Evolutionary conservation across 1,140 invertebrate species (phyloP).

Genomic region (Scaptomyza montana): DNA sequence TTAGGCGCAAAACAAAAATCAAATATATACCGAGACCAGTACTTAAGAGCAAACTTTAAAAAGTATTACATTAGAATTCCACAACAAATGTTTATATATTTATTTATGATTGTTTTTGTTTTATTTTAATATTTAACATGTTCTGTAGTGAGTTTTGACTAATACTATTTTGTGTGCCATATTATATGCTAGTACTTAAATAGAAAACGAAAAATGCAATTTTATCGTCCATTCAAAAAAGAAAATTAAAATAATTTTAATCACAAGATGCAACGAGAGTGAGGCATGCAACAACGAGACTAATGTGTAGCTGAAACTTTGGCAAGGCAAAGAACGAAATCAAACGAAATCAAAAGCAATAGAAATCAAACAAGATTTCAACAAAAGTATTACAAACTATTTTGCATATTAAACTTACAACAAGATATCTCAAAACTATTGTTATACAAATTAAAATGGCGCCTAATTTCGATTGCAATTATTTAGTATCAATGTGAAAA

Average conservation of each 20-base stretch:
- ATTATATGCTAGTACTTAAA: slow-evolving; percentile 40
- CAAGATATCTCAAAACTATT: slow-evolving; percentile 4
- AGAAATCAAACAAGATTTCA: slow-evolving; percentile 24
- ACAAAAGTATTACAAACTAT: slow-evolving; percentile 11
- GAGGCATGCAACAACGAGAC: slow-evolving; percentile 54
- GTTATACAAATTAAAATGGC: slow-evolving; percentile 14
- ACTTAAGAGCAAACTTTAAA: slow-evolving; percentile 71
- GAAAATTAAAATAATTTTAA: slow-evolving; percentile 11
- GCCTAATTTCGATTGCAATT: slow-evolving; percentile 44
- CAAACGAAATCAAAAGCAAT: slow-evolving; percentile 35
- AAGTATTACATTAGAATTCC: slow-evolving; percentile 82
- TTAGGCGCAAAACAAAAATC: neutral
- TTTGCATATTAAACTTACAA: slow-evolving; percentile 3
- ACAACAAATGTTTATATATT: slow-evolving; percentile 33
- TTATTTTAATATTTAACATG: slow-evolving; percentile 62
- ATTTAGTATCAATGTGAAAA: slow-evolving; percentile 30
- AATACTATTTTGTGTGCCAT: slow-evolving; percentile 76
- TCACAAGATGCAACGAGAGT: slow-evolving; percentile 41
- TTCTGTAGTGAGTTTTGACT: slow-evolving; percentile 77
- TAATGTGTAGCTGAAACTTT: slow-evolving; percentile 29
- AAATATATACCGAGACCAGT: slow-evolving; percentile 64
- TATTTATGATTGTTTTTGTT: neutral
- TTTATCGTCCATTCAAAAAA: slow-evolving; percentile 42
- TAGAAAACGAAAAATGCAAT: slow-evolving; percentile 9
- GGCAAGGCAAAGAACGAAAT: slow-evolving; percentile 2